Evolutionary conservation across 2,113 vertebrate species (phyloP), one percentile per base, ranked within the genome.

Genomic region (Amblyornis subalaris): DNA sequence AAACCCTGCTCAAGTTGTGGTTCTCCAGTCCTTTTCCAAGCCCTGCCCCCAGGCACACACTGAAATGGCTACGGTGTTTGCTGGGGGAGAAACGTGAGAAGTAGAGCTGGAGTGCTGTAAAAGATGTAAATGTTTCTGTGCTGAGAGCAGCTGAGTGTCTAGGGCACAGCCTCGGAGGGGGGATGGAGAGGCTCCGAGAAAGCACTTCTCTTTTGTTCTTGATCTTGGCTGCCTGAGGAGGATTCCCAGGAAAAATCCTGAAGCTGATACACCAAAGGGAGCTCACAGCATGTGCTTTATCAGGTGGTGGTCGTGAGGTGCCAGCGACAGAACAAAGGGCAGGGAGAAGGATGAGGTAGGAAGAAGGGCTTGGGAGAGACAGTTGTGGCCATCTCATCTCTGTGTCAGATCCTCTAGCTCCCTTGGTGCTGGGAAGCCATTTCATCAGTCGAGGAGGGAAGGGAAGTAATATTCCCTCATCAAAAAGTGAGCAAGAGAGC

Each of bases 111-210:
- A 55, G 93, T 86, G 95, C 78, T 97, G 96, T 98, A 97, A 97
- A 96, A 97, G 97, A 99, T 99, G 99, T 98, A 98, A 99, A 99
- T 99, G 96, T 70, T 76, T 86, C 80, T 54, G 96, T 89, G 85
- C 91, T 94, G 96, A 94, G 95, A 88, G 47, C 54, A 98, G 98
- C 98, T 97, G 96, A 97, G 90, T 89, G 98, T 98, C 98, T 98
- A 96, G 97, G 98, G 96, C 98, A 98, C 96, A 95, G 97, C 70
- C 44, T 79, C 11, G 1, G 92, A 72, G 83, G 94, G 84, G 95
- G 98, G 96, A 91, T 88, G 96, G 89, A 90, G 85, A 86, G 94
- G 92, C 91, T 86, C 51, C 4, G 58, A 89, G 88, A 86, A 95
- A 22, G 58, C 91, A 54, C 91, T 94, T 93, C 88, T 94, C 96